Percentiles rank a stretch among this genome's conserved stretches.
These are phyloP conservation scores for Chionoecetes opilio DNA, from an alignment of 1,140 invertebrate genomes.

Conservation along the genomic window DNA sequence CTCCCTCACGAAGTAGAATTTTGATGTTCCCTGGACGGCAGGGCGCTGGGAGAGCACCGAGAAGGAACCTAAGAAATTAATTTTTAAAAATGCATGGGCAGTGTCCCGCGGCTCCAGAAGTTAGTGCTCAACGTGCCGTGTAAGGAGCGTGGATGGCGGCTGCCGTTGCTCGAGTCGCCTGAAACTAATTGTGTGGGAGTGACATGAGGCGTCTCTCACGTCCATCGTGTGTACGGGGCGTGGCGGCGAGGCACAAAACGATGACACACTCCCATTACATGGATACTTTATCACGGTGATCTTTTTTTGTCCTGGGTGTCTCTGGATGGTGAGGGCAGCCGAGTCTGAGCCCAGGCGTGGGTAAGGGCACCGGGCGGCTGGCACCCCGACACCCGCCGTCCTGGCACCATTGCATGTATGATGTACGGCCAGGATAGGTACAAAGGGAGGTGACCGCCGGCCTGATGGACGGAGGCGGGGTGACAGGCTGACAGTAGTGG, in stretches of 20 bases:
- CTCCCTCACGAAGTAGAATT: constrained; percentile 44
- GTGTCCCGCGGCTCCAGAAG: constrained; percentile 64
- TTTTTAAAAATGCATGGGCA: constrained; percentile 77
- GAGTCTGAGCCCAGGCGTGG: background rate
- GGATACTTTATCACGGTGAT: background rate
- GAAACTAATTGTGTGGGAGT: constrained; percentile 10
- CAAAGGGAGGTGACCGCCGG: constrained; percentile 55
- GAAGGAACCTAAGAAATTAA: constrained; percentile 75
- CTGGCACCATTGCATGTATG: constrained; percentile 56
- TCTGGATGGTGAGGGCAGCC: background rate
- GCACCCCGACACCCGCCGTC: constrained; percentile 1
- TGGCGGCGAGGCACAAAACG: background rate
- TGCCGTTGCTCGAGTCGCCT: background rate
- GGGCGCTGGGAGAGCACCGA: background rate
- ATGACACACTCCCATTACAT: constrained; percentile 3
- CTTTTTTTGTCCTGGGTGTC: background rate
- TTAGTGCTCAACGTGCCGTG: constrained; percentile 45
- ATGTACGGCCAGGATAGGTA: constrained; percentile 53
- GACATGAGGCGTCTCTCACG: background rate
- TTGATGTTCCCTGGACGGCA: background rate
- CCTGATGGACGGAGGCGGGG: constrained; percentile 64
- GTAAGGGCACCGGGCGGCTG: background rate
- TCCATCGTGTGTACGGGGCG: background rate
- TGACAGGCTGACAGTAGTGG: constrained; percentile 55
- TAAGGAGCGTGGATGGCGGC: constrained; percentile 13